Base-by-base conservation (phyloP, 2,797 vertebrate genomes). In the Onychomys leucogaster region DNA sequence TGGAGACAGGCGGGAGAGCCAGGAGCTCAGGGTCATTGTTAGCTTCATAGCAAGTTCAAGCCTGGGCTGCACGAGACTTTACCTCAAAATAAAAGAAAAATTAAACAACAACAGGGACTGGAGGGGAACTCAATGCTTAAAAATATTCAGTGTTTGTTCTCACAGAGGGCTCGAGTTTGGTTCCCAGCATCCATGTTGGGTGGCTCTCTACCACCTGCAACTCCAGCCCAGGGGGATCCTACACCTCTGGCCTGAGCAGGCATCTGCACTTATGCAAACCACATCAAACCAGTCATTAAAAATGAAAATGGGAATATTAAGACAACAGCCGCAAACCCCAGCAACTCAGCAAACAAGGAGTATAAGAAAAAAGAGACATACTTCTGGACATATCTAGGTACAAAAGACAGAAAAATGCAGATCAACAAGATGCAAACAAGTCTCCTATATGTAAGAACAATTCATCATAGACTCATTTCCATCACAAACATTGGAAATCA, bases 361-460 rank as follows among this genome's bases (percentile, higher is more conserved):
- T 27, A 37, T 81, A 71, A 92, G 59, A 73, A 90, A 55, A 86
- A 92, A 76, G 81, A 32, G 59, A 52, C 13, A n/a, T 88, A 32
- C 11, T 83, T 19, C n/a, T 87, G 88, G 83, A 80, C 19, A 69
- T 52, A 43, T 49, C 7, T 10, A 77, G 82, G 52, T 76, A 5
- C 41, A 76, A 37, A 78, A 82, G 82, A 83, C 34, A 75, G 67
- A 82, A 95, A 83, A 81, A 69, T 19, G 49, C 88, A 61, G 63
- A 90, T 46, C 16, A 59, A 49, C 16, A 63, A 76, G 27, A 86
- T 65, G 65, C 83, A 71, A 86, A 57, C 5, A 63, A 8, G 23
- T 10, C 93, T 13, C 49, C 19, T 0, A 2, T 13, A 43, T 21
- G 41, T 7, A 65, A 23, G 32, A 49, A 90, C 0, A 37, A 43